Evolutionary conservation across 2,888 invertebrate genomes (phyloP).

Genomic region (Rhagophthalmus giganteus): DNA sequence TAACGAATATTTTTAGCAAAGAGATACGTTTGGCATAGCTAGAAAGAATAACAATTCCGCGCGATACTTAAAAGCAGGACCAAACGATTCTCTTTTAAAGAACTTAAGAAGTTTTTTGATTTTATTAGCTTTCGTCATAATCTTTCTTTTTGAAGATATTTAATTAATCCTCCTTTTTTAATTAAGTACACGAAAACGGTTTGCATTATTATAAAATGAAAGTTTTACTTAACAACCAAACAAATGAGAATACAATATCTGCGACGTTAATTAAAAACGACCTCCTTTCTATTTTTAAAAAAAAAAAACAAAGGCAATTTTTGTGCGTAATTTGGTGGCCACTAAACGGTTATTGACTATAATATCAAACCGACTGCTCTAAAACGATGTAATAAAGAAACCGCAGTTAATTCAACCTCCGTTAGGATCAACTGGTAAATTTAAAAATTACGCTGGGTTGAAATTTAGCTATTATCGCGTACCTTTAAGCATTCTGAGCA

Average conservation of each 20-base stretch:
- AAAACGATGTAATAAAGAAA: constrained; percentile 25
- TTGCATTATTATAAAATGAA: constrained; percentile 15
- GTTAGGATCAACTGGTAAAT: constrained; percentile 18
- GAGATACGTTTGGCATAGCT: too few relatives aligned
- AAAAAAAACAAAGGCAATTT: constrained; percentile 21
- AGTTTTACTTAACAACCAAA: constrained; percentile 10
- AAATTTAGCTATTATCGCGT: constrained; percentile 8
- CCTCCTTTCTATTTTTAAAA: constrained; percentile 11
- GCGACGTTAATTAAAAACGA: constrained; percentile 19
- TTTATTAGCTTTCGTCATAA: too few relatives aligned
- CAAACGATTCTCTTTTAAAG: too few relatives aligned
- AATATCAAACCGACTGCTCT: constrained; percentile 24
- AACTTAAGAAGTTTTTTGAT: too few relatives aligned
- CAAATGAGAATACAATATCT: constrained; percentile 14
- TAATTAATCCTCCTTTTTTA: too few relatives aligned
- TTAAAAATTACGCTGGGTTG: constrained; percentile 8
- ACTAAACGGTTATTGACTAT: constrained; percentile 22
- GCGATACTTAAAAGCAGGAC: too few relatives aligned
- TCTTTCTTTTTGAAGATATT: too few relatives aligned
- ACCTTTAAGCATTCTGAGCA: constrained; percentile 13
- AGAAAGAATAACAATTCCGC: too few relatives aligned
- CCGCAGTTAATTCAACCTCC: constrained; percentile 18
- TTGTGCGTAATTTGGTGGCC: constrained; percentile 22
- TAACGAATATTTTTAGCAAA: too few relatives aligned
- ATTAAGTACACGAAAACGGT: too few relatives aligned